Conservation (phyloP, 2,113 vertebrate genomes). For the Etia nguti region DNA sequence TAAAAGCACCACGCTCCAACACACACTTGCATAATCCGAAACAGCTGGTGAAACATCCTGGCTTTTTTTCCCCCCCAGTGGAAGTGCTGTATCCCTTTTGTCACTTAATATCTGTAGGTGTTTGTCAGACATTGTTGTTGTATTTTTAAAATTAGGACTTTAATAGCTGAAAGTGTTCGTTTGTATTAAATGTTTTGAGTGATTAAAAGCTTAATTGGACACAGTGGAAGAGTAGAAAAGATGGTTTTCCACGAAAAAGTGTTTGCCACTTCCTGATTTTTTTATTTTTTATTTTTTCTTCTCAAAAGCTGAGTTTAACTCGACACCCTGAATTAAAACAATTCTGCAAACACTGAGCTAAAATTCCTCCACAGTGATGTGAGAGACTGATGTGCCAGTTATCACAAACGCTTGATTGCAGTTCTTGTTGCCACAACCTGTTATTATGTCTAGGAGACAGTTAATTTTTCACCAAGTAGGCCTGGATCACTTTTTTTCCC, state of each 20-base stretch:
- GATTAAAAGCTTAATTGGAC: not conserved
- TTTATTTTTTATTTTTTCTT: fast-evolving
- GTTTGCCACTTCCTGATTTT: not conserved
- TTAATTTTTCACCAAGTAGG: not conserved
- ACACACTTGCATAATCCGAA: conserved; percentile 39
- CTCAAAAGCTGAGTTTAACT: not conserved
- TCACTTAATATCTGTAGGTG: not conserved
- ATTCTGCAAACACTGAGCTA: not conserved
- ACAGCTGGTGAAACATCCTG: conserved; percentile 28
- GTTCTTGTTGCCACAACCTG: not conserved
- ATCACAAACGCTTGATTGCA: not conserved
- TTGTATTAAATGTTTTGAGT: not conserved
- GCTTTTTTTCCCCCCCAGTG: not conserved
- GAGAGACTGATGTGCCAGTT: not conserved
- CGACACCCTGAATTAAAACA: not conserved
- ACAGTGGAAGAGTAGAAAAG: not conserved
- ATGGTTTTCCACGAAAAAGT: not conserved
- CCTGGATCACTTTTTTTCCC: not conserved
- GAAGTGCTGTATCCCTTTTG: not conserved
- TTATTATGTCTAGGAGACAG: not conserved
- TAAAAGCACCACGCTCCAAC: not conserved
- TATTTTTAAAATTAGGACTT: not conserved
- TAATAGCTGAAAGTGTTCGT: not conserved
- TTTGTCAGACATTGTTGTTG: not conserved
- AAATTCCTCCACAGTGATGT: not conserved